These are phyloP conservation scores for Cranoglanis bouderius DNA, from an alignment of 2,113 vertebrate genomes.

Conservation along the genomic window DNA sequence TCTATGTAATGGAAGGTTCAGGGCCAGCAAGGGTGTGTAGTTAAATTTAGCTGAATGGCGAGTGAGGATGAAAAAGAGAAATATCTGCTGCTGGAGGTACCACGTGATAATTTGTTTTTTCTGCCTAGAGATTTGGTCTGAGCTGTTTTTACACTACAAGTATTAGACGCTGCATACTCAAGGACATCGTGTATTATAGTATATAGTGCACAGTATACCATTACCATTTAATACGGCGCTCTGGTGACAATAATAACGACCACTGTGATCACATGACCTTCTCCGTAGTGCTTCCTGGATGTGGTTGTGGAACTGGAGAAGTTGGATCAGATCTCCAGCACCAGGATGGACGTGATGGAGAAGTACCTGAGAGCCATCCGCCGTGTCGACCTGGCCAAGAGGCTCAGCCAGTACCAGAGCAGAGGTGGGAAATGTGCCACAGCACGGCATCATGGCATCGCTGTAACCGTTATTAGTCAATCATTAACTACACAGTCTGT, in stretches of 20 bases:
- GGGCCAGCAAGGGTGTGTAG: background rate
- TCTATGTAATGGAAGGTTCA: background rate
- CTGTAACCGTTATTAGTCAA: fast-evolving
- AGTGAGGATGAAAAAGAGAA: background rate
- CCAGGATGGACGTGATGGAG: conserved; percentile 81
- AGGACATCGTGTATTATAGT: background rate
- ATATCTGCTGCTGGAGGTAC: background rate
- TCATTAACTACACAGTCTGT: no score
- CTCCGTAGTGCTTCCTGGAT: conserved; percentile 84
- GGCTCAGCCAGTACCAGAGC: conserved; percentile 75
- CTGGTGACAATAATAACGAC: background rate
- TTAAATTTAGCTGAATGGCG: background rate
- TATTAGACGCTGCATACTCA: background rate
- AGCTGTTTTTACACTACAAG: background rate
- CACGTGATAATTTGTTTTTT: background rate
- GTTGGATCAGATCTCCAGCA: conserved; percentile 75
- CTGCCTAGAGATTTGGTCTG: no score
- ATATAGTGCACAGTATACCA: background rate
- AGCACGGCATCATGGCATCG: background rate
- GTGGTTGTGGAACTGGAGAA: conserved; percentile 87
- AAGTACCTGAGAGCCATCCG: conserved; percentile 76
- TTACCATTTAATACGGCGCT: background rate
- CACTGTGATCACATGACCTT: background rate
- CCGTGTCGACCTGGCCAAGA: conserved; percentile 83
- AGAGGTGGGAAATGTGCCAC: conserved; percentile 70